phyloP scores from a whole-genome alignment of 2,888 invertebrate genomes.

The Theretra japonica region DNA sequence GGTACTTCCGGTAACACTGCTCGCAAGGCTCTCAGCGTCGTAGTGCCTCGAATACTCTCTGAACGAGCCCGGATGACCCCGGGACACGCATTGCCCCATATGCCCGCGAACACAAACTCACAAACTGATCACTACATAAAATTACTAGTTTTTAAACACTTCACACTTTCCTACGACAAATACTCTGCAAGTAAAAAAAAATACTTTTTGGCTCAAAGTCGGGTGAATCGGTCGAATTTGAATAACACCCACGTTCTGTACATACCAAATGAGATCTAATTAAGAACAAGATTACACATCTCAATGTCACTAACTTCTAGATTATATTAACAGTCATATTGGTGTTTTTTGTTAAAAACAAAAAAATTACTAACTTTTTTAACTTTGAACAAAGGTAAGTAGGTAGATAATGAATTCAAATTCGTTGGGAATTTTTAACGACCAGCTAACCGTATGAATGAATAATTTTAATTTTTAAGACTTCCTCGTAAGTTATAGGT shows the following conservation, averaged over 20 bases:
- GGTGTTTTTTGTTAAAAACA: background rate
- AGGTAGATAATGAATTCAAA: background rate
- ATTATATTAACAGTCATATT: background rate
- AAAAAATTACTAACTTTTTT: background rate
- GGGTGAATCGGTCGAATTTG: constrained; percentile 36
- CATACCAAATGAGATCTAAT: constrained; percentile 34
- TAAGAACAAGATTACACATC: background rate
- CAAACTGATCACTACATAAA: constrained; percentile 46
- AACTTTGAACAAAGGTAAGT: background rate
- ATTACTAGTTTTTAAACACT: constrained; percentile 43
- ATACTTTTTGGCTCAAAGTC: constrained; percentile 32
- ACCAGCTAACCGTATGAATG: background rate
- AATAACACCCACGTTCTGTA: constrained; percentile 42
- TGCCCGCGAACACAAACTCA: constrained; percentile 58
- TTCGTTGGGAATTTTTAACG: too few relatives aligned
- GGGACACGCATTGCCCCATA: constrained; percentile 93
- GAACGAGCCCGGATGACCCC: constrained; percentile 81
- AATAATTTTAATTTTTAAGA: constrained; percentile 1
- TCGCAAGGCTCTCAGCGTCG: constrained; percentile 78
- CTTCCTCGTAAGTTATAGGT: background rate
- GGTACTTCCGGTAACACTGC: constrained; percentile 65
- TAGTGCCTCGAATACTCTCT: constrained; percentile 66
- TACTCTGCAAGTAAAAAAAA: constrained; percentile 36
- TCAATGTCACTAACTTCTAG: too few relatives aligned
- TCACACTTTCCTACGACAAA: constrained; percentile 41